Conservation (phyloP, 1,140 invertebrate genomes). For the Holotrichia oblita region DNA sequence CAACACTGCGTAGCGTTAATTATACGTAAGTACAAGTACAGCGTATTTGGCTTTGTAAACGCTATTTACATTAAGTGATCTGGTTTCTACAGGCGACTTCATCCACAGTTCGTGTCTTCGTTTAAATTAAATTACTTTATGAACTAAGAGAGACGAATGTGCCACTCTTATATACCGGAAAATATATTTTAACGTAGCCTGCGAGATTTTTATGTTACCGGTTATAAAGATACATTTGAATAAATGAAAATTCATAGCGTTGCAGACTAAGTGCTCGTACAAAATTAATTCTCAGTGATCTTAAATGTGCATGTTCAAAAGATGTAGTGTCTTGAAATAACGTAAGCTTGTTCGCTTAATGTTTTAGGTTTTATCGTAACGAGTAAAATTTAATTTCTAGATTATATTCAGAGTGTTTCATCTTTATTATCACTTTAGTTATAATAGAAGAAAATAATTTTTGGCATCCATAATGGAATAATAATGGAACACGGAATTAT, state of each 20-base stretch:
- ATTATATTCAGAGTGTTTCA: too few relatives aligned
- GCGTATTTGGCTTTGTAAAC: background rate
- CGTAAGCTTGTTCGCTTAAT: too few relatives aligned
- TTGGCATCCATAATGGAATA: too few relatives aligned
- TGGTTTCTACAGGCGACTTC: constrained; percentile 15
- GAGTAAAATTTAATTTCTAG: too few relatives aligned
- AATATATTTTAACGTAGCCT: background rate
- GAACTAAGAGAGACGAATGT: background rate
- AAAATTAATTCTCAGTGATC: constrained; percentile 5
- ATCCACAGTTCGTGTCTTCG: background rate
- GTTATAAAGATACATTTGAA: background rate
- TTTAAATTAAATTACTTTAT: constrained; percentile 2
- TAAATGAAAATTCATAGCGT: constrained; percentile 6
- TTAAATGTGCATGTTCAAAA: background rate
- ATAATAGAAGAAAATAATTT: too few relatives aligned
- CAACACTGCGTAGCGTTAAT: background rate
- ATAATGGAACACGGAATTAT: too few relatives aligned
- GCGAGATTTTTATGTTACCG: background rate
- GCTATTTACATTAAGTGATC: constrained; percentile 8
- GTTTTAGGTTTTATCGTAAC: too few relatives aligned
- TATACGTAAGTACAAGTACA: background rate
- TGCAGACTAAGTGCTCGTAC: background rate
- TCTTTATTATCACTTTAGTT: too few relatives aligned
- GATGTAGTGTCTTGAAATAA: background rate
- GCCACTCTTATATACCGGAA: background rate